Evolutionary conservation across 2,888 invertebrate species (phyloP), one percentile per base, ranked within the genome.

Genomic region (Dexiosoma caninum): DNA sequence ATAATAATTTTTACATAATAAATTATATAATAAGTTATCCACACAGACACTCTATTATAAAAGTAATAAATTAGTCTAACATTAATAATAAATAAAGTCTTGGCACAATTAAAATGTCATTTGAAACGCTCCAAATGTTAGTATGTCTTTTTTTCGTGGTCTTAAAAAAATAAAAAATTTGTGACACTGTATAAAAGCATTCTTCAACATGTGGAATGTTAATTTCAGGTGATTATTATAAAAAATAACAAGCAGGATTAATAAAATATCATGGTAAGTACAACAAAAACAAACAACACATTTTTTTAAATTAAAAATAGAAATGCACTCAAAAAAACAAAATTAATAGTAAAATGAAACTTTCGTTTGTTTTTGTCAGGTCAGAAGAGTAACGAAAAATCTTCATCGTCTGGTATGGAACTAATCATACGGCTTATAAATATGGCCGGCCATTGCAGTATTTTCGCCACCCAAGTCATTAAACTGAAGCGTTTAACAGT

Each of bases 401-500:
- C 86, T 83, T 88, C 88, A 83, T 86, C 87, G 79, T 85, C 85
- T 78, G 87, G 87, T 84, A 88, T 85, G 78, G 86, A 86, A 84
- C 85, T 86, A 83, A 88, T 86, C 84, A 88, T 85, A 85, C 88
- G 88, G 85, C 86, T 88, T 84, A 89, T 85, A 82, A 87, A 84
- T 83, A 87, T 83, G 80, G 88, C 87, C 84, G 89, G 89, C 88
- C 88, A 88, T 85, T 88, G 88, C 82, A 88, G 86, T 79, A 88
- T 84, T 86, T 88, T 89, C 83, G 86, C 85, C 83, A 88, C 87
- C 88, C 89, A 89, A 83, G 85, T 85, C 78, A 88, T 82, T 82
- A 87, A 82, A 84, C 84, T 86, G 84, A 86, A 85, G 79, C 87
- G 87, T 84, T 85, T 85, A 78, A 88, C 78, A 79, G 84, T 82